phyloP scores from a whole-genome alignment of 2,113 vertebrate species.

The Callaeas wilsoni region DNA sequence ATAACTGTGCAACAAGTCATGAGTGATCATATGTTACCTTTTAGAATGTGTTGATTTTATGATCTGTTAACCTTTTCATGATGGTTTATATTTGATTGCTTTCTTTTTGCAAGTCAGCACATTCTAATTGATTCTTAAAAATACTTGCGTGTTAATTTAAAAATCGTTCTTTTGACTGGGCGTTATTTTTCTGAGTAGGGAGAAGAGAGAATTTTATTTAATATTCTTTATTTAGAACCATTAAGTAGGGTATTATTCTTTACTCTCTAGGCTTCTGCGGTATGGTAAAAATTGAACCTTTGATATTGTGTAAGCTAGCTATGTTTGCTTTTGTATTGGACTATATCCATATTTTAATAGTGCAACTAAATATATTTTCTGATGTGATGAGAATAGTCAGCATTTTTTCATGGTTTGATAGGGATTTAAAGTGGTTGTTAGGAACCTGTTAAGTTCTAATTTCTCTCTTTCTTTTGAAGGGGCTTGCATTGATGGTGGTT shows the following conservation, averaged over 20 bases:
- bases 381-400: not conserved
- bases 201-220: not conserved
- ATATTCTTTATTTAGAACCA: not conserved
- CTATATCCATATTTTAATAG: not conserved
- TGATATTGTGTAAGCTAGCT: not conserved
- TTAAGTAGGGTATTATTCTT: not conserved
- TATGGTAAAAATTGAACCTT: not conserved
- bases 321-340: not conserved
- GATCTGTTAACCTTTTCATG: not conserved
- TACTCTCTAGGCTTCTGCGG: not conserved
- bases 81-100: conserved; percentile 4
- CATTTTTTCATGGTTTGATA: not conserved
- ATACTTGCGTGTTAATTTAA: not conserved
- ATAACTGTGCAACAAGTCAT: not conserved
- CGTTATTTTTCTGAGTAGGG: not conserved
- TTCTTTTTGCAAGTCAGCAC: conserved; percentile 4
- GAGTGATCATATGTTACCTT: not conserved
- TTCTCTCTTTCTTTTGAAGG: not conserved
- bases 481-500: not conserved
- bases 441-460: not conserved
- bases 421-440: not conserved
- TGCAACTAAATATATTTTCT: not conserved
- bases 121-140: not conserved
- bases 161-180: not conserved
- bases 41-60: conserved; percentile 10